phyloP scores from a whole-genome alignment of 2,113 vertebrate genomes.

The Heterotilapia buettikoferi region DNA sequence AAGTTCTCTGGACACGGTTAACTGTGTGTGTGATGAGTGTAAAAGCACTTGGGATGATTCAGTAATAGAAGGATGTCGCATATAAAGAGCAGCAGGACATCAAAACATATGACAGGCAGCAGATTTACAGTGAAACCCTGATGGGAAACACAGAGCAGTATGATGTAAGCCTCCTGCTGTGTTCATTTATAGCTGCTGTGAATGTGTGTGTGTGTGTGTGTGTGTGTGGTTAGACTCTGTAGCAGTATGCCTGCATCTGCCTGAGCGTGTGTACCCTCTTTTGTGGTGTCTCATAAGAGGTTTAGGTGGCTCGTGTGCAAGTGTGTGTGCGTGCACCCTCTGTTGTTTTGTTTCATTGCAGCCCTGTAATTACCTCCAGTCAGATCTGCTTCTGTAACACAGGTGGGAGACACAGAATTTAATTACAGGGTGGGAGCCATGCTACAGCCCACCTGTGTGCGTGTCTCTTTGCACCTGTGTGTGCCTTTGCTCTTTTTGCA shows the following conservation, averaged over 20 bases:
- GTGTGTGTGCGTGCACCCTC: background rate
- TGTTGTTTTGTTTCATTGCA: conserved; percentile 36
- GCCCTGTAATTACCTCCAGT: conserved; percentile 51
- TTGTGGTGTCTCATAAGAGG: background rate
- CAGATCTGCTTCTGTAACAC: conserved; percentile 48
- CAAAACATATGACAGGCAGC: background rate
- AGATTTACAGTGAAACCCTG: conserved; percentile 1
- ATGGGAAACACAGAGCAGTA: background rate
- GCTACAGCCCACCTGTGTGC: conserved; percentile 29
- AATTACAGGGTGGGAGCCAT: conserved; percentile 43
- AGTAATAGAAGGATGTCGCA: background rate
- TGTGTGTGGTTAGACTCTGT: background rate
- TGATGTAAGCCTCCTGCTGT: background rate
- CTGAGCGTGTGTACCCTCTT: background rate
- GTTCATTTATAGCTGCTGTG: background rate
- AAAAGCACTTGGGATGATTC: background rate
- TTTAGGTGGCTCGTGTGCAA: background rate
- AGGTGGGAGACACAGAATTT: conserved; percentile 56
- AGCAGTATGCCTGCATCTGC: background rate
- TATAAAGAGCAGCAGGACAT: background rate
- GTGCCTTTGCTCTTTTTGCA: background rate
- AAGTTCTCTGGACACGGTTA: background rate
- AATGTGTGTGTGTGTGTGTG: background rate
- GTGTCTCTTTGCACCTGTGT: background rate
- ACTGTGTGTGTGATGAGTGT: background rate